phyloP scores from a whole-genome alignment of 1,140 invertebrate species.

The Hyphantria cunea region DNA sequence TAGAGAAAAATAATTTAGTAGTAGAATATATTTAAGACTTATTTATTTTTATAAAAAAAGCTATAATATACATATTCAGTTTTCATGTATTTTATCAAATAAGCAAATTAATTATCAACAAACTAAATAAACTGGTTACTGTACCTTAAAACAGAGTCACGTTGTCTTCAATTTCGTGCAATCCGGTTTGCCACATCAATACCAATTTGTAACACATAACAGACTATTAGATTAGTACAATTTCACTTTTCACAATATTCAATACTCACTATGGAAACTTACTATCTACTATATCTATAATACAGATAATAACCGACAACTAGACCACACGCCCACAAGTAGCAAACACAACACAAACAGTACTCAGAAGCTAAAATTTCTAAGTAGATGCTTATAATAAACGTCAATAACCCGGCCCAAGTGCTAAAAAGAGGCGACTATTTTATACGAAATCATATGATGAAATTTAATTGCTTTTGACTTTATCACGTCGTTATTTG shows the following conservation, averaged over 20 bases:
- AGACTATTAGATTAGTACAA: conserved; percentile 52
- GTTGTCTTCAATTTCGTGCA: conserved; percentile 70
- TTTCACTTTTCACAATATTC: conserved; percentile 55
- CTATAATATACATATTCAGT: too few relatives aligned
- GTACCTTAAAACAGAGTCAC: conserved; percentile 74
- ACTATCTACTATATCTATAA: conserved; percentile 29
- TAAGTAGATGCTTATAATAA: conserved; percentile 49
- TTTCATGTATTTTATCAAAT: too few relatives aligned
- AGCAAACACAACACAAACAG: conserved; percentile 57
- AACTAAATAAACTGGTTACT: conserved; percentile 27
- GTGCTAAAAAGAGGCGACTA: conserved; percentile 31
- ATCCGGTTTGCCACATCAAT: conserved; percentile 79
- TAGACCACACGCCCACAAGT: conserved; percentile 59
- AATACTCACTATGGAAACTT: conserved; percentile 33
- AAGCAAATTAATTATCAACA: too few relatives aligned
- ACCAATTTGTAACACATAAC: conserved; percentile 65
- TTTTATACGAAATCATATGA: conserved; percentile 11
- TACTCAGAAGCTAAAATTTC: conserved; percentile 58
- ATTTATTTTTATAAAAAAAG: too few relatives aligned
- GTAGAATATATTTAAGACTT: too few relatives aligned
- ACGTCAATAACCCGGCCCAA: conserved; percentile 69
- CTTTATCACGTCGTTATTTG: conserved; percentile 6
- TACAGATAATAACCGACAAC: conserved; percentile 29
- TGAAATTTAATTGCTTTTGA: conserved; percentile 12
- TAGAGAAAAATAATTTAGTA: too few relatives aligned